Evolutionary conservation across 2,113 vertebrate species (phyloP), one percentile per base, ranked within the genome.

Genomic region (Pimephales promelas): DNA sequence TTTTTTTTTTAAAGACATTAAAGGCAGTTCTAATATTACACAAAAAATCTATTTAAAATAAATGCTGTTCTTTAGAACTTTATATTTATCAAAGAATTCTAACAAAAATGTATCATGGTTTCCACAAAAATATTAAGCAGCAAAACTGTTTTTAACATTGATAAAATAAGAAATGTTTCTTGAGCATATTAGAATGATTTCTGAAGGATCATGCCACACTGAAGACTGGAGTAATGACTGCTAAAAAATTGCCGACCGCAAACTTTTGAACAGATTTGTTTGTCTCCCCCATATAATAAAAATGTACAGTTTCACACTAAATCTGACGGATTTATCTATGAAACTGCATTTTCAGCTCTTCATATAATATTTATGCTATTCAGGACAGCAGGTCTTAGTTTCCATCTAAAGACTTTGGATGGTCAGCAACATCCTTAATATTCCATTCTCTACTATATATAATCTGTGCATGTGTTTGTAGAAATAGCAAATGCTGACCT

Each of bases 401-500:
- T 62, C 54, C 59, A 56, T 45, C 61, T 64, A 22, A 59, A 24
- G 20, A 24, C 18, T 40, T 10, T 20, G 28, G 43, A 47, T 52
- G 20, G 57, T 45, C 75, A 57, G 31, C 52, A 77, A 75, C 73
- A 75, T 56, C 54, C 54, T 59, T 79, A 62, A 45, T 62, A 64
- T 79, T 79, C 24, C n/a, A 79, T 14, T 28, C 36, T 62, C 36
- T 54, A 22, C 18, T 9, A 54, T 54, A 54, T 18, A 54, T 54
- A 54, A 54, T 22, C 18, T 54, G 20, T 43, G 2, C 16, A 4
- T 62, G 14, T 68, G 45, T 62, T 24, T 76, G 7, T 74, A 52
- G 26, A 20, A 64, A 62, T 9, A 10, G 22, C 22, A 66, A 76
- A 62, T 18, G 52, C 75, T 3, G 87, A 98, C 98, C 97, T 99